phyloP scores from a whole-genome alignment of 2,888 invertebrate species.

The Prenolepis imparis region DNA sequence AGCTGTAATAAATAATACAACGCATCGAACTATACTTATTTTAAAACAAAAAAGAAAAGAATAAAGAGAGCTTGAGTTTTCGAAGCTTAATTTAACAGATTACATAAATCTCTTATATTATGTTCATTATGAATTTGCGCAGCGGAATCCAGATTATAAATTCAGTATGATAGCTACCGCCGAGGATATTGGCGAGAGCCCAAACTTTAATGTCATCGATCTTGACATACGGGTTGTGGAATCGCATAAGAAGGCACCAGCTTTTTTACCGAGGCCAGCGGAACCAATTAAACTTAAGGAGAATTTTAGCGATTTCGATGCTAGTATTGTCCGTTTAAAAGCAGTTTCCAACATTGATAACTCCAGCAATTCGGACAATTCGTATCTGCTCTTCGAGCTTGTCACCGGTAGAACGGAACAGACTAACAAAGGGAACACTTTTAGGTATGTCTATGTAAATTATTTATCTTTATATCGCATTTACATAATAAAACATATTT shows the following conservation, averaged over 20 bases:
- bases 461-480: constrained; percentile 6
- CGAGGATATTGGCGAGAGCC: constrained; percentile 91
- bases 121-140: constrained; percentile 59
- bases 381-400: constrained; percentile 91
- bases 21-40: neutral
- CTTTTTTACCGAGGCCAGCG: constrained; percentile 89
- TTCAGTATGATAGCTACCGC: constrained; percentile 92
- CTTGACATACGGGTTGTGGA: constrained; percentile 95
- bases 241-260: constrained; percentile 94
- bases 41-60: neutral
- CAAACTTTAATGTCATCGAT: constrained; percentile 91
- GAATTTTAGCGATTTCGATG: constrained; percentile 91
- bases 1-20: neutral
- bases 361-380: constrained; percentile 89
- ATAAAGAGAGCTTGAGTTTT: neutral
- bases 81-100: neutral
- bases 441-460: constrained; percentile 74
- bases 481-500: neutral
- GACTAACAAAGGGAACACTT: constrained; percentile 93
- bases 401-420: constrained; percentile 94
- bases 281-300: constrained; percentile 91
- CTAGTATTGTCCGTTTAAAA: constrained; percentile 90
- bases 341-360: constrained; percentile 90
- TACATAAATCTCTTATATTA: neutral
- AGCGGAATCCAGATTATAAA: constrained; percentile 89